Evolutionary conservation across 2,797 vertebrate species (phyloP).

Genomic region (Balearica regulorum): DNA sequence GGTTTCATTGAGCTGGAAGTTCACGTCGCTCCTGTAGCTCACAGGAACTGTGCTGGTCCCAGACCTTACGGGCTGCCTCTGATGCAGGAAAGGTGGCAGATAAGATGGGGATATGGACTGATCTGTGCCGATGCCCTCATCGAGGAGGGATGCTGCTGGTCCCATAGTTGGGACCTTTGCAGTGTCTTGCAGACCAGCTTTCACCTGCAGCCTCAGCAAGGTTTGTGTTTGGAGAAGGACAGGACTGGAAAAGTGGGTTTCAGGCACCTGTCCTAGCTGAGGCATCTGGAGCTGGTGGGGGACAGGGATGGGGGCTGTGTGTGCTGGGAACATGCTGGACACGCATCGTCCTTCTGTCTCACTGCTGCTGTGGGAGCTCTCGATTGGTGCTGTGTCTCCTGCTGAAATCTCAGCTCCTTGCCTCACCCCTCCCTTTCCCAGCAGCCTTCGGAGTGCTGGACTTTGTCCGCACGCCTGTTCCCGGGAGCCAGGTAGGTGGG

Average conservation of each 20-base stretch:
- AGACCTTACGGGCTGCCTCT: background rate
- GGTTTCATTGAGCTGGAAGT: background rate
- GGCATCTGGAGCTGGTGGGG: background rate
- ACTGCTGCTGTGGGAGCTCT: background rate
- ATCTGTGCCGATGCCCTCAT: background rate
- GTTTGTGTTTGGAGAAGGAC: background rate
- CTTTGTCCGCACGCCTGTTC: background rate
- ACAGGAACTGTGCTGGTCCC: background rate
- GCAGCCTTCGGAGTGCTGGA: background rate
- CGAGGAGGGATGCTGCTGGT: background rate
- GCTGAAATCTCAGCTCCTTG: background rate
- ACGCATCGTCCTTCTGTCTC: fast-evolving
- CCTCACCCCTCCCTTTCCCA: background rate
- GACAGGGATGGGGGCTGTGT: background rate
- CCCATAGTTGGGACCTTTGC: background rate
- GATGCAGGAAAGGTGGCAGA: background rate
- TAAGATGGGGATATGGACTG: background rate
- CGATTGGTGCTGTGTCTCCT: fast-evolving
- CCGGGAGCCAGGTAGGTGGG: background rate
- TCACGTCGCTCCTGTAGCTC: background rate
- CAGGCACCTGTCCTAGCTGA: background rate
- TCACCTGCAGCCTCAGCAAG: background rate
- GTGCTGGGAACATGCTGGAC: background rate
- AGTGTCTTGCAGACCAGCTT: background rate
- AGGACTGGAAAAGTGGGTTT: background rate